Percentiles rank a stretch among this genome's conserved stretches.
These are phyloP conservation scores for Ennomos fuscantarius DNA, from an alignment of 2,888 invertebrate species.

Conservation along the genomic window DNA sequence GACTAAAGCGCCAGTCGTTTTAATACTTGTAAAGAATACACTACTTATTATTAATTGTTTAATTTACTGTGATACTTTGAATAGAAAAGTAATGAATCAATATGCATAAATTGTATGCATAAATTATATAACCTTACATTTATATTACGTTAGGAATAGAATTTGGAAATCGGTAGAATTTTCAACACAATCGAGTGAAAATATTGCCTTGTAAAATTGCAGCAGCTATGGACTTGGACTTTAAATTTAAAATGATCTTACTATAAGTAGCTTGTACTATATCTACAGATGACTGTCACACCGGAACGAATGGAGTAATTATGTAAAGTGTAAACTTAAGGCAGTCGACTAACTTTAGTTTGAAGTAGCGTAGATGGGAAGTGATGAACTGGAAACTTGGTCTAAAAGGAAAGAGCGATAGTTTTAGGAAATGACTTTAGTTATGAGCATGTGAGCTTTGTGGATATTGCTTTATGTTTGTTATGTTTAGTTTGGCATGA, in stretches of 20 bases:
- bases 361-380: conserved; percentile 7
- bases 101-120: too few species aligned
- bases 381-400: conserved; percentile 7
- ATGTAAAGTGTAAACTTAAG: conserved; percentile 27
- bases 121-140: too few species aligned
- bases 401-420: conserved; percentile 15
- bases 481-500: neutral
- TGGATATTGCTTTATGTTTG: neutral
- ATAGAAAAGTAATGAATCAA: too few species aligned
- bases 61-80: too few species aligned
- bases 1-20: too few species aligned
- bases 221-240: too few species aligned
- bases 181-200: conserved; percentile 13
- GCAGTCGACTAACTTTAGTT: conserved; percentile 7
- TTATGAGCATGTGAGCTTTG: conserved; percentile 2
- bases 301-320: conserved; percentile 25
- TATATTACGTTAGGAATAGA: conserved; percentile 29
- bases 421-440: conserved; percentile 22
- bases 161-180: conserved; percentile 30
- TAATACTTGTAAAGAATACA: too few species aligned
- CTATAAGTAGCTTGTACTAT: conserved; percentile 2
- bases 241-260: neutral
- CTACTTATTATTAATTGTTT: too few species aligned
- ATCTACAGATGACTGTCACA: conserved; percentile 24
- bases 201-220: neutral